Evolutionary conservation across 2,888 invertebrate genomes (phyloP), one percentile per base, ranked within the genome.

Genomic region (Drosophila picticornis): DNA sequence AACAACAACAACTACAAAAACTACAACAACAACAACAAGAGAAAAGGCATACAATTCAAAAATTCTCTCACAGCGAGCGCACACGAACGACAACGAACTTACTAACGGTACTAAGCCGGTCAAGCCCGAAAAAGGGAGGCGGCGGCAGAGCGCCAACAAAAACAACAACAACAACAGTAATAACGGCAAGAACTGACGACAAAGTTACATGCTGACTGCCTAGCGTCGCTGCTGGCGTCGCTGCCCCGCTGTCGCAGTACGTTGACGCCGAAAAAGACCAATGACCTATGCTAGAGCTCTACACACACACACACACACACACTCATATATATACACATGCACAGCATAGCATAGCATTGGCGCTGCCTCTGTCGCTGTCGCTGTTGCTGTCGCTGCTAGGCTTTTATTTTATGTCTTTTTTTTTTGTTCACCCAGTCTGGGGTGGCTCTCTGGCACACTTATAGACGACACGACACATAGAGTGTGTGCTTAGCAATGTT

Each of bases 261-360:
- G 92, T 92, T 92, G 91, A 92, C 92, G 92, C 91, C 92, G 91
- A 92, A 92, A 91, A 92, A 92, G 92, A 92, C 92, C 92, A 92
- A 92, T 92, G 92, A 92, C 92, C 92, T 92, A 92, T 92, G 92
- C 87, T 91, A 89, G 91, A 88, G 88, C 81, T 48, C 60, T 51
- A 67, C 72, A 75, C 75, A 68, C 48, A 77, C 52, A 53, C 50
- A 77, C 40, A 60, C 27, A 61, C 29, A 68, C 40, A 57, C 11
- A 63, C 25, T 34, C 46, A 53, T 13, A 38, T 48, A 57, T 27
- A 55, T 25, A 36, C 22, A 59, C 50, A 64, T 10, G 48, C 53
- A 67, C 22, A 36, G 13, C 38, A 34, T 38, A 38, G 77, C 40
- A 36, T 25, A 46, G 78, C 70, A 78, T 70, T 75, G 80, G 71